These are phyloP conservation scores for Mythimna impura DNA, from an alignment of 2,888 invertebrate genomes.

Conservation along the genomic window DNA sequence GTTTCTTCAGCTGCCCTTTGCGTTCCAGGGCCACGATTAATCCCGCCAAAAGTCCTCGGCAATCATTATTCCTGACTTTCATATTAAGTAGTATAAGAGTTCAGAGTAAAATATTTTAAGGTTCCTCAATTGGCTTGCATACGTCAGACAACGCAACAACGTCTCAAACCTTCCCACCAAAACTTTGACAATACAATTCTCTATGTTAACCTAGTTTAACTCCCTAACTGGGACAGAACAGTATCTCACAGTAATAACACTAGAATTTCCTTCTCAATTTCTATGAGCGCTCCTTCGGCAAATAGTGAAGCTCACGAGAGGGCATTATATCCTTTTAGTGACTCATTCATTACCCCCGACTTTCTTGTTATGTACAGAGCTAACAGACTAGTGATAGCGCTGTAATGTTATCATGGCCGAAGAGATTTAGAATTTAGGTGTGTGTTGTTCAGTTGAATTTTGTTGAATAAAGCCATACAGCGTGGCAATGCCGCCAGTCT, in stretches of 20 bases:
- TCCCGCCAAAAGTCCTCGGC: no score
- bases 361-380: constrained; percentile 44
- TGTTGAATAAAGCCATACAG: not conserved
- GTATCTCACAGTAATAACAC: constrained; percentile 24
- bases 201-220: constrained; percentile 36
- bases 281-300: constrained; percentile 32
- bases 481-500: no score
- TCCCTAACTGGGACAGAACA: constrained; percentile 29
- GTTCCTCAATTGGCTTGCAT: no score
- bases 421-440: constrained; percentile 15
- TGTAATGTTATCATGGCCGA: constrained; percentile 19
- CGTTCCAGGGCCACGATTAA: no score
- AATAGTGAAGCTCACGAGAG: constrained; percentile 41
- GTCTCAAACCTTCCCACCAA: not conserved
- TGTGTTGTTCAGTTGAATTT: not conserved
- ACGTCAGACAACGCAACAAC: not conserved
- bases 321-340: constrained; percentile 45
- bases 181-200: constrained; percentile 28
- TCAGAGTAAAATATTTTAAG: no score
- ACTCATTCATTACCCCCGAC: constrained; percentile 39
- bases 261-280: constrained; percentile 51
- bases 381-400: constrained; percentile 19
- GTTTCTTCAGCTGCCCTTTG: no score
- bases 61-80: no score
- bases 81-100: no score